Evolutionary conservation across 92 coral and sea anemone genomes (phyloP).

Genomic region (Phenganax marumi): DNA sequence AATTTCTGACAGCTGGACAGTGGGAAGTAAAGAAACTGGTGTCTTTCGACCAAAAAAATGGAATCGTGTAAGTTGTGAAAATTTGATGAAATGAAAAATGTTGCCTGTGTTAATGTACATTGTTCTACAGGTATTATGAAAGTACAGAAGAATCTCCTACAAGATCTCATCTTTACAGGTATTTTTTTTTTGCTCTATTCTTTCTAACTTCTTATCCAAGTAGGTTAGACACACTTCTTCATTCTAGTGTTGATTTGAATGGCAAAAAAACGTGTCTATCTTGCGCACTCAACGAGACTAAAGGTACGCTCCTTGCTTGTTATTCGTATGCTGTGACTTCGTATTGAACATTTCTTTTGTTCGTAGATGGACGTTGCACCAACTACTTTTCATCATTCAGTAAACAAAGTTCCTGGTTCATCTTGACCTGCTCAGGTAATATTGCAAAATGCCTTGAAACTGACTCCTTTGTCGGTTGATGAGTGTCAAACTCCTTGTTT

Average conservation of each 20-base stretch:
- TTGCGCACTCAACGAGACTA: constrained; percentile 59
- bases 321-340: too few species aligned
- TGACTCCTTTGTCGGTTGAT: neutral
- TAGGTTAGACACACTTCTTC: too few species aligned
- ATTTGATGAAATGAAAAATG: neutral
- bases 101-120: neutral
- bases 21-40: constrained; percentile 81
- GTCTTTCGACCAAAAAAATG: constrained; percentile 63
- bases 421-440: constrained; percentile 63
- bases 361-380: constrained; percentile 65
- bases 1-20: constrained; percentile 66
- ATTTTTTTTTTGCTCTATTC: neutral
- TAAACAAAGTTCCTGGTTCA: constrained; percentile 66
- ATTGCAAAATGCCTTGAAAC: neutral
- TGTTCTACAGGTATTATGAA: constrained; percentile 58
- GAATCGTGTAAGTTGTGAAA: constrained; percentile 66
- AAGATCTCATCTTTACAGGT: constrained; percentile 81
- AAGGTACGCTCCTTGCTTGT: constrained; percentile 28
- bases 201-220: neutral
- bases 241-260: constrained; percentile 54
- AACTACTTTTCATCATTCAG: constrained; percentile 67
- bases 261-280: constrained; percentile 53
- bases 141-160: constrained; percentile 71
- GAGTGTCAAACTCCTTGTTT: neutral
- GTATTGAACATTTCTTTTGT: neutral